Evolutionary conservation across 2,888 invertebrate species (phyloP).

Genomic region (Cybosia mesomella): DNA sequence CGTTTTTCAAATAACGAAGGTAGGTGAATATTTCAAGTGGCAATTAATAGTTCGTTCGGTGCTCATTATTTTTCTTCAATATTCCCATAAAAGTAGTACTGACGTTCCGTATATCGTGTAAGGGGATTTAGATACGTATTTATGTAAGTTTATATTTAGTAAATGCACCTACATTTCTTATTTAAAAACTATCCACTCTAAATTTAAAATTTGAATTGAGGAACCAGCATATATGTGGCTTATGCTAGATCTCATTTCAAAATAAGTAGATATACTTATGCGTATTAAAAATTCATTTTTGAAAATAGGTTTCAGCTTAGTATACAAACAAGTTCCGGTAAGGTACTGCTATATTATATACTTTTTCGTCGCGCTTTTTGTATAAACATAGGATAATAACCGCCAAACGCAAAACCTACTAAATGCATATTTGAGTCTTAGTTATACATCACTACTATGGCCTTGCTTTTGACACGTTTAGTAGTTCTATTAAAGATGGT

Average conservation of each 20-base stretch:
- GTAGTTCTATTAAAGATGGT: no score
- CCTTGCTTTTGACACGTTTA: background rate
- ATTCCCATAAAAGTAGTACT: background rate
- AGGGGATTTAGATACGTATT: constrained; percentile 20
- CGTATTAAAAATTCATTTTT: background rate
- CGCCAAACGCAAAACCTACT: background rate
- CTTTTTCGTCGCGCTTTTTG: background rate
- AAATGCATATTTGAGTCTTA: background rate
- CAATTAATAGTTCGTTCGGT: background rate
- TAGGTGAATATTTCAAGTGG: background rate
- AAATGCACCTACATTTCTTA: background rate
- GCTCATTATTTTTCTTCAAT: background rate
- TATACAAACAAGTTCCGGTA: background rate
- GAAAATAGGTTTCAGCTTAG: background rate
- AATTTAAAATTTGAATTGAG: background rate
- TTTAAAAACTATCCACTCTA: no score
- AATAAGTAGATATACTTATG: constrained; percentile 3
- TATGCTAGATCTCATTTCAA: constrained; percentile 20
- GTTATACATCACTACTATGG: background rate
- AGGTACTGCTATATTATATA: background rate
- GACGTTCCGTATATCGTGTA: constrained; percentile 31
- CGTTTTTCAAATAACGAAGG: background rate
- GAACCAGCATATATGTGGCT: background rate
- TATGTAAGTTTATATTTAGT: constrained; percentile 4
- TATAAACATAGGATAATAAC: background rate